A percentile compares a stretch with the other conserved stretches of the same genome.
These are phyloP conservation scores for Rhagophthalmus giganteus DNA, from an alignment of 2,888 invertebrate species.

Conservation along the genomic window DNA sequence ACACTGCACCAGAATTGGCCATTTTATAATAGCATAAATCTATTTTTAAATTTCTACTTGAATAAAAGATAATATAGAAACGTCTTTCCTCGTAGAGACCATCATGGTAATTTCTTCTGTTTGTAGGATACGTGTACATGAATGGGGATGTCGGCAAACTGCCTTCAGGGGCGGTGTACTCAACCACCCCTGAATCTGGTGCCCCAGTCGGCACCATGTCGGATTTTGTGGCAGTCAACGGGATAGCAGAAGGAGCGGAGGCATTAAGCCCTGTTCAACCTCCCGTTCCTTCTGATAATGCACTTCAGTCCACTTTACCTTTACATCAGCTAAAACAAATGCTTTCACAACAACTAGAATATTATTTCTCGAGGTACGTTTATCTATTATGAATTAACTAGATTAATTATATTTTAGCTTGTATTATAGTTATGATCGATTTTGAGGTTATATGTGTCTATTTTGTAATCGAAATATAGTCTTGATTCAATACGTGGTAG, in stretches of 20 bases:
- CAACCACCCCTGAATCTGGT: conserved; percentile 69
- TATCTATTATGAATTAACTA: too few relatives aligned
- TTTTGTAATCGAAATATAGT: too few relatives aligned
- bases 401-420: too few relatives aligned
- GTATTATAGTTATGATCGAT: too few relatives aligned
- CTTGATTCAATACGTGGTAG: too few relatives aligned
- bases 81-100: too few relatives aligned
- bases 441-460: too few relatives aligned
- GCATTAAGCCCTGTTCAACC: conserved; percentile 55
- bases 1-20: conserved; percentile 13
- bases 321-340: conserved; percentile 76
- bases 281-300: conserved; percentile 56
- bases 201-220: conserved; percentile 46
- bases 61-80: conserved; percentile 3
- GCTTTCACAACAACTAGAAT: conserved; percentile 82
- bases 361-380: conserved; percentile 82
- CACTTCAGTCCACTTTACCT: conserved; percentile 61
- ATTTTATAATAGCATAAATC: conserved; percentile 22
- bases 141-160: conserved; percentile 81
- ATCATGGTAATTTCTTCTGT: conserved; percentile 33
- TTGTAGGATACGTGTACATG: conserved; percentile 75
- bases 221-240: conserved; percentile 50
- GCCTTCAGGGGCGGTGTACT: conserved; percentile 70
- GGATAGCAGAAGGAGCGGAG: conserved; percentile 54
- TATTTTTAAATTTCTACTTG: conserved; percentile 19